These are phyloP conservation scores for Lagopus leucura DNA, from an alignment of 2,113 vertebrate genomes.

Conservation along the genomic window DNA sequence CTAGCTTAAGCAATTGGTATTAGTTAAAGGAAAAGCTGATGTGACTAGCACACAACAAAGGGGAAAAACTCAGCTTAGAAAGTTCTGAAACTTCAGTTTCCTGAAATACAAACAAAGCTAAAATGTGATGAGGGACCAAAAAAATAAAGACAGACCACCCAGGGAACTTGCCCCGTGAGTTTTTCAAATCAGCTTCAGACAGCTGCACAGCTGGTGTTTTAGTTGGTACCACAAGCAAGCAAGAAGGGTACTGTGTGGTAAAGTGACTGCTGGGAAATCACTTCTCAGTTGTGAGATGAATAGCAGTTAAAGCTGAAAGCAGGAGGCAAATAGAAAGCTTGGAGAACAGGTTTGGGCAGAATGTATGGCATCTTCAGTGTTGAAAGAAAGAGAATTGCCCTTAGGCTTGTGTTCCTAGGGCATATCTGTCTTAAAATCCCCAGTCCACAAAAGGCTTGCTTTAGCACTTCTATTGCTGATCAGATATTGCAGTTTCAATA, in stretches of 20 bases:
- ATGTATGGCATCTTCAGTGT: rapidly evolving
- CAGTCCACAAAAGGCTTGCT: not conserved
- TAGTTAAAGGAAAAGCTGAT: not conserved
- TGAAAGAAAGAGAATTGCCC: not conserved
- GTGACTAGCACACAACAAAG: not conserved
- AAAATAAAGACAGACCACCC: not conserved
- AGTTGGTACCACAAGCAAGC: not conserved
- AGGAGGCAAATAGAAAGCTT: not conserved
- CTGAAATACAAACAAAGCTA: not conserved
- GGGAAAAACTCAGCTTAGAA: not conserved
- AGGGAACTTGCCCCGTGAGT: not conserved
- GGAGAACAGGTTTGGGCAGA: not conserved
- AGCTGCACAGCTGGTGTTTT: not conserved
- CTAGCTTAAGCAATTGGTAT: not conserved
- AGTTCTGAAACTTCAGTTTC: not conserved
- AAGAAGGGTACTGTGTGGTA: not conserved
- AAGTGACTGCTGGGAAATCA: not conserved
- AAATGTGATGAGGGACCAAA: not conserved
- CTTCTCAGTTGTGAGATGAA: not conserved
- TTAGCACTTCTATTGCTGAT: not conserved
- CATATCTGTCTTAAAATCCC: not conserved
- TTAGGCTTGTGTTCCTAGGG: rapidly evolving
- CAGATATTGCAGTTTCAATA: not conserved
- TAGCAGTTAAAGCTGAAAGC: not conserved
- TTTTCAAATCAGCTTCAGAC: not conserved